Base-by-base conservation (phyloP, 2,888 invertebrate species). In the Holacanthella duospinosa region DNA sequence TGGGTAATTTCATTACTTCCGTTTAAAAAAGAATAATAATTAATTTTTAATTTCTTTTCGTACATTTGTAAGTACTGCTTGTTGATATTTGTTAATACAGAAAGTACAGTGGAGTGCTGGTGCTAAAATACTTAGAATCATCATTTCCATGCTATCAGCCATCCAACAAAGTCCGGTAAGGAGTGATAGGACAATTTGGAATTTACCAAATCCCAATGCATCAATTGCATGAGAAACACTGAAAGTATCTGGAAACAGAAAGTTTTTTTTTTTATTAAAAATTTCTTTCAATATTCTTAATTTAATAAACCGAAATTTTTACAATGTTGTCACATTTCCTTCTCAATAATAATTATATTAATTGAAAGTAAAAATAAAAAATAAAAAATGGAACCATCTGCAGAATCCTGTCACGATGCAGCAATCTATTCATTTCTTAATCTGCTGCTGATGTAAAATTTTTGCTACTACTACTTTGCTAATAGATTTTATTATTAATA, bases 91-190 rank as follows among this genome's bases (percentile, higher is more conserved):
- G 74, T 86, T 84, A 68, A 96, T 88, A 75, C 88, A 87, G 95
- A 95, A 95, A 77, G 91, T 89, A 77, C 95, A 96, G 75, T 93
- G 93, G 60, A 96, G 80, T 0, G 94, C 92, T 16, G 95, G 94
- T 21, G 93, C 91, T 44, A 96, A 79, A 67, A 96, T 93, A 73
- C 93, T 92, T 43, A 95, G 80, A 74, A 96, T 93, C 75, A 94
- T 95, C 91, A 95, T 95, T 80, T 95, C 95, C 94, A 95, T 95
- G 62, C 93, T 93, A 77, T 95, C 95, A 0, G 94, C 93, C 93
- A 94, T 95, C 94, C 92, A 89, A 76, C 90, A 89, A 1, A 90
- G 79, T 0, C 91, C 91, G 24, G 90, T 90, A 75, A 88, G 87
- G 24, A 90, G 79, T 0, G 90, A 90, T 55, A 91, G 76, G 76